Conservation (phyloP, 2,797 vertebrate species). For the Antrozous pallidus region DNA sequence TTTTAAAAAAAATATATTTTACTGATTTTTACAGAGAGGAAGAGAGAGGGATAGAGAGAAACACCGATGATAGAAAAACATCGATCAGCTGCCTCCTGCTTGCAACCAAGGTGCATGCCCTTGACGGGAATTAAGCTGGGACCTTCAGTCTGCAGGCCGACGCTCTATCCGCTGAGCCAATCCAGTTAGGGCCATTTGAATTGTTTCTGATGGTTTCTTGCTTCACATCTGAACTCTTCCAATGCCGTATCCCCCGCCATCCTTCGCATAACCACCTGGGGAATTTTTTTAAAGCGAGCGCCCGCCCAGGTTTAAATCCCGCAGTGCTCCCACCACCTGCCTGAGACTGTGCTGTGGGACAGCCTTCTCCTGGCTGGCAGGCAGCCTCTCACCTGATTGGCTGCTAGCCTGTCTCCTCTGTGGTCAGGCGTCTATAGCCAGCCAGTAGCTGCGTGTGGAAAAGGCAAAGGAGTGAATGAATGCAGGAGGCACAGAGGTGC, state of each 20-base stretch:
- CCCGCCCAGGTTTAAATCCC: neutral
- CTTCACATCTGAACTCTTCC: neutral
- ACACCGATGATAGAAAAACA: no score
- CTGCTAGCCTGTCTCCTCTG: neutral
- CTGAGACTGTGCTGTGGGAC: neutral
- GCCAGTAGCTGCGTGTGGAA: neutral
- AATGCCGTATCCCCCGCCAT: neutral
- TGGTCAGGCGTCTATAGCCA: rapidly evolving
- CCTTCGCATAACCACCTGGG: neutral
- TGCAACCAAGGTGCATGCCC: no score
- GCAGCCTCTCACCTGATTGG: neutral
- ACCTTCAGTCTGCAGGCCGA: no score
- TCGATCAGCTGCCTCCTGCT: no score
- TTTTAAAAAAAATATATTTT: no score
- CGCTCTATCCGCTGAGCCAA: no score
- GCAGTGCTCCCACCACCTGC: rapidly evolving
- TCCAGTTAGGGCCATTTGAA: no score
- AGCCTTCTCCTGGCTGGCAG: neutral
- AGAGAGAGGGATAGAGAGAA: no score
- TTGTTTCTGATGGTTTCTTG: neutral
- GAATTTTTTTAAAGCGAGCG: neutral
- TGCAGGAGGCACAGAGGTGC: neutral
- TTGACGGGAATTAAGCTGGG: no score
- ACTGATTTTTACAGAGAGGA: no score
- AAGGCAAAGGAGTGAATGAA: rapidly evolving